These are phyloP conservation scores for Podilymbus podiceps DNA, from an alignment of 2,113 vertebrate species.

Conservation along the genomic window DNA sequence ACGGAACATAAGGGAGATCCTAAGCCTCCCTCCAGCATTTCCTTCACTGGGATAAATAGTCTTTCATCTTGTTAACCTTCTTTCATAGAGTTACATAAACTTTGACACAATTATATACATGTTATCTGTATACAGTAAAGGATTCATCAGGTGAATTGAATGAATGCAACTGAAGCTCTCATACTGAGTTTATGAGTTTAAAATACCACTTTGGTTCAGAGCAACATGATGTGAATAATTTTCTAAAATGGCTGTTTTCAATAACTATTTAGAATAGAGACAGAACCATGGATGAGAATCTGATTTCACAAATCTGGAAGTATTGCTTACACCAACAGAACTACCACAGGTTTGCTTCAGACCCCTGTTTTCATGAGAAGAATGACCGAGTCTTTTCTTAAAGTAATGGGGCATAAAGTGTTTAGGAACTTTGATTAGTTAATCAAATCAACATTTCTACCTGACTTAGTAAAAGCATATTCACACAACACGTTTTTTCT, in stretches of 20 bases:
- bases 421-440: neutral
- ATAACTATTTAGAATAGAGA: neutral
- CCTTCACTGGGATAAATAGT: conserved; percentile 35
- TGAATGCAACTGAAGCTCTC: neutral
- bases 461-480: neutral
- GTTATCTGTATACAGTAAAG: neutral
- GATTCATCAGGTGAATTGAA: neutral
- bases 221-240: neutral
- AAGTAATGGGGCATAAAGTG: neutral
- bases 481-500: neutral
- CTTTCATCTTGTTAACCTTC: conserved; percentile 61
- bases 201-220: neutral
- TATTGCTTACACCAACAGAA: neutral
- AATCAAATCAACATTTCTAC: neutral
- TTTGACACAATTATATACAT: neutral
- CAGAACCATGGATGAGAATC: neutral
- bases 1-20: conserved; percentile 37
- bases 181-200: neutral
- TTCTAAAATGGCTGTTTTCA: neutral
- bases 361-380: neutral
- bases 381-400: neutral
- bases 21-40: conserved; percentile 53
- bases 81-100: conserved; percentile 66
- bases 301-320: neutral
- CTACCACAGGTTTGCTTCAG: neutral